Evolutionary conservation across 2,113 vertebrate species (phyloP).

Genomic region (Lampris megalopsis): DNA sequence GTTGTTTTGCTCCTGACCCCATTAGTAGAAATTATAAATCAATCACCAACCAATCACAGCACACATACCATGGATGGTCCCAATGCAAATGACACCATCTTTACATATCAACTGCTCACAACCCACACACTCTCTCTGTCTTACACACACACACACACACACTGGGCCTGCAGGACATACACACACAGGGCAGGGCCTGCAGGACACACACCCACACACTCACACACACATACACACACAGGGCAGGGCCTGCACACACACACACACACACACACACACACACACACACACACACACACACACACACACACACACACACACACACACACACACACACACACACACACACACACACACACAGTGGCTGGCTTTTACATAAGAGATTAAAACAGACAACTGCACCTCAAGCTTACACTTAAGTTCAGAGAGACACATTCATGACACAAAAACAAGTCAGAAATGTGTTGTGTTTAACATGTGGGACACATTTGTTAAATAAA

Average conservation of each 20-base stretch:
- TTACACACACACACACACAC: too few relatives aligned
- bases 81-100: constrained; percentile 48
- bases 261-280: too few relatives aligned
- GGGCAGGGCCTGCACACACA: too few relatives aligned
- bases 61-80: constrained; percentile 62
- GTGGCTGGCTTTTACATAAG: constrained; percentile 1
- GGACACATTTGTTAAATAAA: too few relatives aligned
- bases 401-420: not conserved
- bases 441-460: not conserved
- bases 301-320: too few relatives aligned
- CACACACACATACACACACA: too few relatives aligned
- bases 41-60: constrained; percentile 71
- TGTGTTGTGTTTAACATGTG: not conserved
- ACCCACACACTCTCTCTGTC: too few relatives aligned
- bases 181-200: too few relatives aligned
- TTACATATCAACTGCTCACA: not conserved
- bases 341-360: not conserved
- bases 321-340: too few relatives aligned
- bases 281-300: too few relatives aligned
- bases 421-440: not conserved
- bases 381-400: not conserved
- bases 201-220: too few relatives aligned
- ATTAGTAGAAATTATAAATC: constrained; percentile 75
- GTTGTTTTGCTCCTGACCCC: constrained; percentile 72
- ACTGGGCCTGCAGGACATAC: too few relatives aligned